phyloP scores from a whole-genome alignment of 2,888 invertebrate genomes.

The Caenorhabditis sp. region DNA sequence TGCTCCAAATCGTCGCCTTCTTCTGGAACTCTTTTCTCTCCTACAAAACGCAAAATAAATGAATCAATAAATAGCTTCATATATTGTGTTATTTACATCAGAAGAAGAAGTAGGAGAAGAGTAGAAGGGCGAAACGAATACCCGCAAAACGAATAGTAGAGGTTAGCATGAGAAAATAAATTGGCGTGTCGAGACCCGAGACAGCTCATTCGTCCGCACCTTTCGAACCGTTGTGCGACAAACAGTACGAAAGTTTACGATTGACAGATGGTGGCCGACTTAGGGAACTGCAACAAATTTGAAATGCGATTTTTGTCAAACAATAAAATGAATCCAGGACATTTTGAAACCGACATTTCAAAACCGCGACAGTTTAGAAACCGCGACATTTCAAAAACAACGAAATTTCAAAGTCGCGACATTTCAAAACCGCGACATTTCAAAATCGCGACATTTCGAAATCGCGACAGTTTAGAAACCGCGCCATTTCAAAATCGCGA shows the following conservation, averaged over 20 bases:
- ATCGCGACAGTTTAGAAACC: no score
- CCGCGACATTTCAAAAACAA: no score
- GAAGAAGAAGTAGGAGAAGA: no score
- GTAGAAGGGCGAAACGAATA: background rate
- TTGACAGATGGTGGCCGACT: conserved; percentile 50
- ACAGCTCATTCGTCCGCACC: background rate
- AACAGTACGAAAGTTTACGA: conserved; percentile 52
- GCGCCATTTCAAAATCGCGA: no score
- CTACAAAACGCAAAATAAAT: conserved; percentile 77
- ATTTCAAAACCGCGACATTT: no score
- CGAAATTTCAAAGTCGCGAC: no score
- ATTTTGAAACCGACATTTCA: no score
- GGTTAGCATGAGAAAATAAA: background rate
- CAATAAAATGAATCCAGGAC: background rate
- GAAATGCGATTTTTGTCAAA: background rate
- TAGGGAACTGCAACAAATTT: conserved; percentile 15
- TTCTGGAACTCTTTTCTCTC: conserved; percentile 87
- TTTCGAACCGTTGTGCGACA: conserved; percentile 39
- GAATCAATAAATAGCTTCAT: no score
- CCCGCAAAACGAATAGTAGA: conserved; percentile 3
- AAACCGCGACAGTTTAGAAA: no score
- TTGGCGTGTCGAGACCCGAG: background rate
- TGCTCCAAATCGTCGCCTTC: conserved; percentile 81
- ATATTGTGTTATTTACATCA: no score
- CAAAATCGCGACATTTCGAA: no score